Evolutionary conservation across 2,888 invertebrate genomes (phyloP).

Genomic region (Xylota sylvarum): DNA sequence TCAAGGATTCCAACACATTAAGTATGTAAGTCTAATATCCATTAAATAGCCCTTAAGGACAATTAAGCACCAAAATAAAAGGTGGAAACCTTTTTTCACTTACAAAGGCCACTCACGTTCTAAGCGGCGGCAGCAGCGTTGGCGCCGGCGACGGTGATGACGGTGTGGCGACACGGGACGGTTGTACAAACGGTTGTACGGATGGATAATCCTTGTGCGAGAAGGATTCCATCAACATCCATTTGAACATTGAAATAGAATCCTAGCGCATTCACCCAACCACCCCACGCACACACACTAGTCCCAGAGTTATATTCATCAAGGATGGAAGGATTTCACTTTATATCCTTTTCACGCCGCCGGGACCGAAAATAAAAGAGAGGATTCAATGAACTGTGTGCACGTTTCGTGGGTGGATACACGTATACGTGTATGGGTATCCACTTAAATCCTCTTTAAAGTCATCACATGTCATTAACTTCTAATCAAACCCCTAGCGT

Average conservation of each 20-base stretch:
- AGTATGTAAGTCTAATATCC: conserved; percentile 39
- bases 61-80: conserved; percentile 58
- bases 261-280: not conserved
- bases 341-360: conserved; percentile 56
- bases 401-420: conserved; percentile 13
- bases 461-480: conserved; percentile 68
- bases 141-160: no score
- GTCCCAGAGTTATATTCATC: conserved; percentile 37
- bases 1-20: conserved; percentile 39
- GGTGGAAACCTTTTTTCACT: conserved; percentile 31
- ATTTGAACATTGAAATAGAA: conserved; percentile 35
- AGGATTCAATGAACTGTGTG: conserved; percentile 35
- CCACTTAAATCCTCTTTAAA: conserved; percentile 55
- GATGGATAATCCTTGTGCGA: conserved; percentile 30
- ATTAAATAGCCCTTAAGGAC: conserved; percentile 58
- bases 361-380: conserved; percentile 27
- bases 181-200: not conserved
- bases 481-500: conserved; percentile 51
- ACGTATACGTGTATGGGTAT: not conserved
- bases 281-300: not conserved
- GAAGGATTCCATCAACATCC: conserved; percentile 36
- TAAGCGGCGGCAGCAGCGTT: not conserved
- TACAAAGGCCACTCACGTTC: conserved; percentile 41
- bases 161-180: not conserved
- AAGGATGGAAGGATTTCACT: conserved; percentile 46